These are phyloP conservation scores for Oryzias melastigma DNA, from an alignment of 2,113 vertebrate species.

Conservation along the genomic window DNA sequence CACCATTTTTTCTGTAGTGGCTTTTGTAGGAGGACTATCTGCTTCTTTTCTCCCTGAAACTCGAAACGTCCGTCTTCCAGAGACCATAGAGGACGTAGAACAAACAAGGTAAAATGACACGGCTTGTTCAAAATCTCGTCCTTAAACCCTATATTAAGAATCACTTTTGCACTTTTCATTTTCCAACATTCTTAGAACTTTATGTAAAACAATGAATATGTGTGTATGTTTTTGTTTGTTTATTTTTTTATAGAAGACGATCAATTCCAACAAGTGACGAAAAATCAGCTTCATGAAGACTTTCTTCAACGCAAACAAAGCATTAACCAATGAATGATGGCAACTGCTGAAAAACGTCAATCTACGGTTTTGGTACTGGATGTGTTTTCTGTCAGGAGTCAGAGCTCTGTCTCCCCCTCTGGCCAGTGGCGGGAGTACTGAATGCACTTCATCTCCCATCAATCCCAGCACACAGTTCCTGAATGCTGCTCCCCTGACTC, in stretches of 20 bases:
- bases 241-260: slow-evolving; percentile 42
- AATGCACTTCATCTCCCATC: no score
- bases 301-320: background rate
- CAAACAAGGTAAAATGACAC: slow-evolving; percentile 59
- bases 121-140: no score
- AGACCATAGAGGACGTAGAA: slow-evolving; percentile 82
- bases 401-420: no score
- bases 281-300: slow-evolving; percentile 1
- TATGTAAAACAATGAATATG: background rate
- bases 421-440: no score
- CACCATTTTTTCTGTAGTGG: slow-evolving; percentile 28
- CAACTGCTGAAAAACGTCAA: background rate
- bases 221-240: background rate
- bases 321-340: background rate
- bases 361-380: no score
- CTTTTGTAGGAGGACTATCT: slow-evolving; percentile 8
- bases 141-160: background rate
- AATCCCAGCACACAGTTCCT: no score
- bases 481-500: no score
- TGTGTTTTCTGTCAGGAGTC: no score
- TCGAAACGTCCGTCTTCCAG: slow-evolving; percentile 65
- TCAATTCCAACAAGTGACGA: slow-evolving; percentile 33
- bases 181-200: background rate
- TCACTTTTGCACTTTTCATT: background rate
- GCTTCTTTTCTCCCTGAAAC: slow-evolving; percentile 61